Evolutionary conservation across 2,113 vertebrate genomes (phyloP), one percentile per base, ranked within the genome.

Genomic region (Thermophis baileyi): DNA sequence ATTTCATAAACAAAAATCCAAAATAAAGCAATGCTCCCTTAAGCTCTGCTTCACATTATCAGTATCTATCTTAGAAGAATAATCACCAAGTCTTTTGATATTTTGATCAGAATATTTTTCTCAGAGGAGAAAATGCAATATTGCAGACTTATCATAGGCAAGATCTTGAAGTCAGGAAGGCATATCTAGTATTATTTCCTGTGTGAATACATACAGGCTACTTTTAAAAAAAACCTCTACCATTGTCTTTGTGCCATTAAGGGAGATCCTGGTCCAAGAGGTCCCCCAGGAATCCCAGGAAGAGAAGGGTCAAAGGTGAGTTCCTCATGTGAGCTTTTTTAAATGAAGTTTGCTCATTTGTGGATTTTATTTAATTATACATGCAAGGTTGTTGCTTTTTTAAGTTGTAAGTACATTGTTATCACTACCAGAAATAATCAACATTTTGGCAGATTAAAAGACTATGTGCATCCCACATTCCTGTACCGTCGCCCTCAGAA

Each of bases 231-330:
- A 18, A 8, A 47, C 91, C 27, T 55, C 87, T 92, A 3, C 60
- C 81, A 1, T 24, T 69, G 89, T 0, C 0, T 3, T 87, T 93
- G 30, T 94, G 35, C 16, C 0, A 89, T 89, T 94, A 99, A 60
- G 99, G 99, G 98, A 22, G 98, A 99, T 96, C 97, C 97, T 87
- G 99, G 99, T 47, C 97, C 97, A 25, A 98, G 98, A 96, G 99
- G 99, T 91, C 98, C 99, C 74, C 97, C 98, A 93, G 99, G 99
- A 94, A 98, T 98, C 92, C 99, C 99, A 86, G 99, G 99, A 10
- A 99, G 98, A 97, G 99, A 99, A 95, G 99, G 99, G 53, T 98
- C 98, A 92, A 99, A 99, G 98, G 99, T 99, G 98, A 97, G 96
- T 95, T 93, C 85, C 88, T 91, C 22, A 95, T 91, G 12, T 89